Percentiles rank a stretch among this genome's conserved stretches.
These are phyloP conservation scores for Endotricha flammealis DNA, from an alignment of 2,888 invertebrate genomes.

Conservation along the genomic window DNA sequence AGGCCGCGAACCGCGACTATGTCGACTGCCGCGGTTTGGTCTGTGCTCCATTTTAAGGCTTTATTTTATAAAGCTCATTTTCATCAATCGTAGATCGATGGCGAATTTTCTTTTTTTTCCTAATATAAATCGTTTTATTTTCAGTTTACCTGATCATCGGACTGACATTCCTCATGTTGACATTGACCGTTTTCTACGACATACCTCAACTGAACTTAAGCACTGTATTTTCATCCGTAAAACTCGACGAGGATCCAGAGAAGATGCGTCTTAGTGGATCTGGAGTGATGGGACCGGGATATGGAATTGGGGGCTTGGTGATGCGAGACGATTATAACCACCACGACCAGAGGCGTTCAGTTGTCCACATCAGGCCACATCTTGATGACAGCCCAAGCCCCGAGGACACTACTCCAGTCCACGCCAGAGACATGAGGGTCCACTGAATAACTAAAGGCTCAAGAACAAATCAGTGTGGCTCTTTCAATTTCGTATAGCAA, in stretches of 20 bases:
- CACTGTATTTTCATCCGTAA: constrained; percentile 84
- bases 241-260: constrained; percentile 79
- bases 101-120: too few relatives aligned
- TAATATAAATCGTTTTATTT: constrained; percentile 19
- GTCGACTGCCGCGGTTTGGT: too few relatives aligned
- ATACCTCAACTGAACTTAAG: constrained; percentile 93
- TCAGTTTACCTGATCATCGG: constrained; percentile 90
- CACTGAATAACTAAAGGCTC: constrained; percentile 48
- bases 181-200: constrained; percentile 90
- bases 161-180: constrained; percentile 89
- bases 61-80: too few relatives aligned
- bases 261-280: constrained; percentile 82
- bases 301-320: constrained; percentile 63
- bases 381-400: constrained; percentile 84
- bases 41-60: too few relatives aligned
- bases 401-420: constrained; percentile 81
- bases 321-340: constrained; percentile 70
- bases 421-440: constrained; percentile 76
- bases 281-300: constrained; percentile 64
- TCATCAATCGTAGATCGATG: too few relatives aligned
- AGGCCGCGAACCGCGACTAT: too few relatives aligned
- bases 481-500: neutral
- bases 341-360: constrained; percentile 77
- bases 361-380: constrained; percentile 82
- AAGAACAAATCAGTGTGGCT: neutral